These are phyloP conservation scores for Eulemur mongoz DNA, from an alignment of 2,797 vertebrate species.

Conservation along the genomic window DNA sequence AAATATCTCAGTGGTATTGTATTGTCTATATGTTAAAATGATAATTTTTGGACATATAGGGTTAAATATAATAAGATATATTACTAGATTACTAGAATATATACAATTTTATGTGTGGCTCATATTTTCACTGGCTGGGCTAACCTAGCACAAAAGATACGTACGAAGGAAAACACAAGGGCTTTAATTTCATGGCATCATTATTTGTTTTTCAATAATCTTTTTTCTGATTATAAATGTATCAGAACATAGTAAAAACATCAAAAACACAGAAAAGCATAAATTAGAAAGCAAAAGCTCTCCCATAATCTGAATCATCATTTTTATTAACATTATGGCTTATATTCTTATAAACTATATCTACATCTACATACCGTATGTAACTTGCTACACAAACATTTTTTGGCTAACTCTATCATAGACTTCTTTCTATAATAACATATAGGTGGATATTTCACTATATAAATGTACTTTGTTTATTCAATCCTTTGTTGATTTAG, in stretches of 20 bases:
- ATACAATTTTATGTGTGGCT: background rate
- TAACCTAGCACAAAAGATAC: background rate
- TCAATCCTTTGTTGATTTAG: background rate
- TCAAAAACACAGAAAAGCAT: background rate
- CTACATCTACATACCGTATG: background rate
- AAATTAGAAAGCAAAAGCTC: conserved; percentile 23
- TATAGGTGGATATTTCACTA: background rate
- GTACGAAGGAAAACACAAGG: background rate
- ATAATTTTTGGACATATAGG: background rate
- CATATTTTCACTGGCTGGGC: background rate
- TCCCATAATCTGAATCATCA: background rate
- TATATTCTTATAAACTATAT: background rate
- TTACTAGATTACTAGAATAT: background rate
- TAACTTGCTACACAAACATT: background rate
- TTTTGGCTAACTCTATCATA: background rate
- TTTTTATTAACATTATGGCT: conserved; percentile 5
- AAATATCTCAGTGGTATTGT: background rate
- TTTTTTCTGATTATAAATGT: conserved; percentile 1
- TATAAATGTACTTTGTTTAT: background rate
- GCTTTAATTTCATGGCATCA: background rate
- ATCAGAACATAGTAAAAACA: background rate
- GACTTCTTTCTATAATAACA: background rate
- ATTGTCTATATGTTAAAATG: conserved; percentile 9
- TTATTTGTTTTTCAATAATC: background rate
- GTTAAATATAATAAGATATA: background rate